phyloP scores from a whole-genome alignment of 2,888 invertebrate species.

The Heliconius aoede region DNA sequence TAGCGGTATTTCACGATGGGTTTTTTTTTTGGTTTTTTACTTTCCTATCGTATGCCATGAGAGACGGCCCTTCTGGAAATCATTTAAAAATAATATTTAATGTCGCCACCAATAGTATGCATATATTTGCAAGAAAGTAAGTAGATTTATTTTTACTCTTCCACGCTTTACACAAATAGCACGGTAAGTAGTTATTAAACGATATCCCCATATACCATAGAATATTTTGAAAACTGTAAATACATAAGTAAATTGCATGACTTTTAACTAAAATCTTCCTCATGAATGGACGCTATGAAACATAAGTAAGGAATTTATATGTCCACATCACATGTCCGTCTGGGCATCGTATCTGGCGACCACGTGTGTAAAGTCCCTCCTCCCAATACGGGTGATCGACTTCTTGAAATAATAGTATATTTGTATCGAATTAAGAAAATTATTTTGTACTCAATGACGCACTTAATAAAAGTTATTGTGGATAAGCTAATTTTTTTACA shows the following conservation, averaged over 20 bases:
- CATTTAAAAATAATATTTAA: slow-evolving; percentile 16
- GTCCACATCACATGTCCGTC: slow-evolving; percentile 50
- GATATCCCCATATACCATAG: background rate
- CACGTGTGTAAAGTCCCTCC: slow-evolving; percentile 48
- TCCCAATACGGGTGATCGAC: slow-evolving; percentile 35
- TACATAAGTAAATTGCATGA: background rate
- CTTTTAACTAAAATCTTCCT: background rate
- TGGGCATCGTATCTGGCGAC: slow-evolving; percentile 49
- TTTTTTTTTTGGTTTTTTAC: slow-evolving; percentile 70
- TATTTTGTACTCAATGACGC: background rate
- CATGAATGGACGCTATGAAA: slow-evolving; percentile 30
- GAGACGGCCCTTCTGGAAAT: slow-evolving; percentile 42
- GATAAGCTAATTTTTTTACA: too few species aligned
- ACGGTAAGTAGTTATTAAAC: too few species aligned
- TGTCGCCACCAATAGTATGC: background rate
- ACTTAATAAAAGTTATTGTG: too few species aligned
- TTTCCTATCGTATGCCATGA: slow-evolving; percentile 54
- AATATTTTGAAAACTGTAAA: background rate
- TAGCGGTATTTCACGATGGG: slow-evolving; percentile 72
- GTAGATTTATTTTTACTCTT: too few species aligned
- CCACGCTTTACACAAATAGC: too few species aligned
- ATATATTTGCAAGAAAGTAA: background rate
- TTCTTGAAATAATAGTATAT: slow-evolving; percentile 1
- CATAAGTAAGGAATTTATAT: slow-evolving; percentile 39
- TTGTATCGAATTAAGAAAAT: background rate